Evolutionary conservation across 1,140 invertebrate genomes (phyloP).

Genomic region (Olivierus martensii): DNA sequence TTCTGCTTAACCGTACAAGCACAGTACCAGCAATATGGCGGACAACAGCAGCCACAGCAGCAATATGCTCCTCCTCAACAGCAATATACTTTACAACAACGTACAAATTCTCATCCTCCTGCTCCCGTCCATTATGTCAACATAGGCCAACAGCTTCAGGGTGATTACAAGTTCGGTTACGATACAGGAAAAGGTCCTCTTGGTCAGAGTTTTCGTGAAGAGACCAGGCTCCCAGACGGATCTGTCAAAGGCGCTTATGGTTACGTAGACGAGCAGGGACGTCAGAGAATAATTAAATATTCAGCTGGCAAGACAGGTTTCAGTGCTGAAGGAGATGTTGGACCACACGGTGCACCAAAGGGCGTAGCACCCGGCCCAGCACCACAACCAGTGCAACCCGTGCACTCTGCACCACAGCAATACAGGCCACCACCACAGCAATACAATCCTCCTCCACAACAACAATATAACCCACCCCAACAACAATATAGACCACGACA

Average conservation of each 20-base stretch:
- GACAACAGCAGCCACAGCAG: not conserved
- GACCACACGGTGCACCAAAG: constrained; percentile 9
- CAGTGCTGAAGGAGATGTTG: constrained; percentile 34
- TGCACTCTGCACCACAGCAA: not conserved
- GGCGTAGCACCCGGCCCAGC: constrained; percentile 8
- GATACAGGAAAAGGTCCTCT: constrained; percentile 21
- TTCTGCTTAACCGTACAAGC: not conserved
- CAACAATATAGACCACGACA: not conserved
- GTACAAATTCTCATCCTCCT: constrained; percentile 13
- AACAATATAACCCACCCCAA: not conserved
- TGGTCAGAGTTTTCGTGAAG: constrained; percentile 24
- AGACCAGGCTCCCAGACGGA: constrained; percentile 24
- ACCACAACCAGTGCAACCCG: constrained; percentile 5
- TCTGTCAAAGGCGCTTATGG: constrained; percentile 43
- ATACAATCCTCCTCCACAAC: constrained; percentile 2
- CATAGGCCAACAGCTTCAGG: constrained; percentile 16
- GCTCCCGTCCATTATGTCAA: constrained; percentile 20
- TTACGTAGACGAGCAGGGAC: constrained; percentile 38
- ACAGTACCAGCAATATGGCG: constrained; percentile 3
- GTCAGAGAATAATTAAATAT: constrained; percentile 44
- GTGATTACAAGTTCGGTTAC: constrained; percentile 24
- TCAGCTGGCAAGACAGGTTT: constrained; percentile 49
- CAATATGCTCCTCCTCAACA: not conserved
- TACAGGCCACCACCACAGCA: constrained; percentile 4
- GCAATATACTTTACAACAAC: constrained; percentile 1